Percentiles rank a stretch among this genome's conserved stretches.
phyloP scores from a whole-genome alignment of 1,140 invertebrate species.

The Calosoma granatense region DNA sequence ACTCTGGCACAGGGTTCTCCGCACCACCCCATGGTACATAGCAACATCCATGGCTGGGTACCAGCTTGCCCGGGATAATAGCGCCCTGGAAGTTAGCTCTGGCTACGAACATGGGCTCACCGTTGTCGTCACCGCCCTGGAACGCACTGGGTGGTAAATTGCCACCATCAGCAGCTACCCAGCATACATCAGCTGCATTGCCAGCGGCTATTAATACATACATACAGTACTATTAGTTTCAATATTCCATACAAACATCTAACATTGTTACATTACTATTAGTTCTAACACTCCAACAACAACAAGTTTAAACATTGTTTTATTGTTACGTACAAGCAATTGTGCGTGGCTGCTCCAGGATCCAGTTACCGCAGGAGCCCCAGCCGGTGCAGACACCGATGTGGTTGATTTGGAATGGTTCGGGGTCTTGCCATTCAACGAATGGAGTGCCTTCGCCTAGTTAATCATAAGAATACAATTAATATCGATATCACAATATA shows the following conservation, averaged over 20 bases:
- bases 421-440: slow-evolving; percentile 56
- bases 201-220: slow-evolving; percentile 15
- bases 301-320: too few relatives aligned
- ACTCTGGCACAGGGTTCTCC: slow-evolving; percentile 62
- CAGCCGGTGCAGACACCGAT: slow-evolving; percentile 77
- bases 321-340: slow-evolving; percentile 14
- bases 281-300: too few relatives aligned
- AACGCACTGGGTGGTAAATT: slow-evolving; percentile 60
- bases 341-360: slow-evolving; percentile 45
- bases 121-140: slow-evolving; percentile 59
- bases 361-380: slow-evolving; percentile 73
- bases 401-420: slow-evolving; percentile 55
- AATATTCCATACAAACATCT: neutral
- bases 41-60: slow-evolving; percentile 56
- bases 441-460: slow-evolving; percentile 55
- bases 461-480: too few relatives aligned
- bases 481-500: too few relatives aligned
- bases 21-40: slow-evolving; percentile 70
- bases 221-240: neutral
- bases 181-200: slow-evolving; percentile 35
- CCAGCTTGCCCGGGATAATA: slow-evolving; percentile 67
- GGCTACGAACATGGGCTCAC: slow-evolving; percentile 61
- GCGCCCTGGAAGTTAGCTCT: slow-evolving; percentile 50
- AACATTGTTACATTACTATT: too few relatives aligned
- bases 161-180: slow-evolving; percentile 55